Base-by-base conservation (phyloP, 2,113 vertebrate species). In the Oncorhynchus masou region DNA sequence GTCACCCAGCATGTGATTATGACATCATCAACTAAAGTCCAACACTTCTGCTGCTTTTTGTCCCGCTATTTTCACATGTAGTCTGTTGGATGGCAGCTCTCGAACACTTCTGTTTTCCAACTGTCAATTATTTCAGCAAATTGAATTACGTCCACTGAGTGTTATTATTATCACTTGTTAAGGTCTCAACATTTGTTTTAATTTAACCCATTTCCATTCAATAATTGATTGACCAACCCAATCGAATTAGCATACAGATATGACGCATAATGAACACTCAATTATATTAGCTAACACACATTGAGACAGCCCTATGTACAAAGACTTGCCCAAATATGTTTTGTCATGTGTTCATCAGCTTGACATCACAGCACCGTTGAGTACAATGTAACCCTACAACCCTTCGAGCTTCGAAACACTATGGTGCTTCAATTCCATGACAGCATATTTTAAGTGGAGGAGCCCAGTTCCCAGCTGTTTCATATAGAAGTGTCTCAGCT, bases 111-210 rank as follows among this genome's bases (percentile, higher is more conserved):
- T 81, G 68, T 76, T 85, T 80, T 81, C 83, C 16, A 68, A 88
- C 75, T 85, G 84, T 85, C 89, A 87, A 88, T 89, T 89, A 88
- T 74, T 69, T 74, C 81, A 79, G 81, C 79, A 81, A 84, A 85
- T 78, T 87, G 83, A 88, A 87, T 45, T 45, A 45, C 9, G 2
- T 9, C 39, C 39, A 87, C 80, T 80, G 84, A 88, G 81, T 87
- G 77, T 75, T 84, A 83, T 87, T 86, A 87, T 84, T 83, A 88
- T 82, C 82, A 73, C 80, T 87, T 84, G 80, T 79, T 71, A 77
- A 70, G 73, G 79, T 81, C 79, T 67, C 9, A 45, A 45, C 39
- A 45, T 45, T 45, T 83, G 85, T 79, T 76, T 72, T 76, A 11
- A 45, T 45, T 45, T 45, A 45, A 2, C 2, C 9, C 9, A 45